These are phyloP conservation scores for Volucella bombylans DNA, from an alignment of 2,888 invertebrate species.

Conservation along the genomic window DNA sequence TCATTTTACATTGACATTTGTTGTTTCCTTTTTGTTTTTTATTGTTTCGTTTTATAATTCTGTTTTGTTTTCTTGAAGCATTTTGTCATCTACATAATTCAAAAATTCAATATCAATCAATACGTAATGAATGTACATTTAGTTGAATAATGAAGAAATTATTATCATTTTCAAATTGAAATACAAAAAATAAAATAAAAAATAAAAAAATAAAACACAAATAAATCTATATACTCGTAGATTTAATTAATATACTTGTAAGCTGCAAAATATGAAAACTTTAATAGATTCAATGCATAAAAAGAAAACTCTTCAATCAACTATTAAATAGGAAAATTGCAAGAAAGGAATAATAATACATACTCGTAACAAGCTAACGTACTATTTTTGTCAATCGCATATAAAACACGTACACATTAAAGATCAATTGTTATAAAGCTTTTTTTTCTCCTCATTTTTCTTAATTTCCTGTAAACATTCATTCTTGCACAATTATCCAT, in stretches of 20 bases:
- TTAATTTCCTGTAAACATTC: conserved; percentile 57
- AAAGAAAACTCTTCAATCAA: conserved; percentile 18
- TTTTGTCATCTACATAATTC: conserved; percentile 51
- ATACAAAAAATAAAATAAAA: conserved; percentile 61
- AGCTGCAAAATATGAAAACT: conserved; percentile 38
- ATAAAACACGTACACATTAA: conserved; percentile 63
- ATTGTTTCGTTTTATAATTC: conserved; percentile 36
- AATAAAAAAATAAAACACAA: conserved; percentile 4
- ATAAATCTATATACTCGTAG: too few relatives aligned
- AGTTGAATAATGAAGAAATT: conserved; percentile 57
- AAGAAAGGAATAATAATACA: conserved; percentile 2
- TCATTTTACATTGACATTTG: conserved; percentile 64
- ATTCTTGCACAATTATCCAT: conserved; percentile 44
- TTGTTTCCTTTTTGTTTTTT: conserved; percentile 31
- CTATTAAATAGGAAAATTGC: conserved; percentile 12
- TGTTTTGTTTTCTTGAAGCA: conserved; percentile 31
- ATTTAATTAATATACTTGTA: conserved; percentile 23
- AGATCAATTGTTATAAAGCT: conserved; percentile 59
- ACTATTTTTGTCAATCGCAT: conserved; percentile 45
- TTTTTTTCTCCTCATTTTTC: conserved; percentile 38
- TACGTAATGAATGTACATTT: conserved; percentile 65
- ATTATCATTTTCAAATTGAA: conserved; percentile 19
- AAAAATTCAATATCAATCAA: conserved; percentile 64
- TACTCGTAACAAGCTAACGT: conserved; percentile 25
- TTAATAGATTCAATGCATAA: conserved; percentile 21